These are phyloP conservation scores for Dipus sagitta DNA, from an alignment of 2,797 vertebrate genomes.

Conservation along the genomic window DNA sequence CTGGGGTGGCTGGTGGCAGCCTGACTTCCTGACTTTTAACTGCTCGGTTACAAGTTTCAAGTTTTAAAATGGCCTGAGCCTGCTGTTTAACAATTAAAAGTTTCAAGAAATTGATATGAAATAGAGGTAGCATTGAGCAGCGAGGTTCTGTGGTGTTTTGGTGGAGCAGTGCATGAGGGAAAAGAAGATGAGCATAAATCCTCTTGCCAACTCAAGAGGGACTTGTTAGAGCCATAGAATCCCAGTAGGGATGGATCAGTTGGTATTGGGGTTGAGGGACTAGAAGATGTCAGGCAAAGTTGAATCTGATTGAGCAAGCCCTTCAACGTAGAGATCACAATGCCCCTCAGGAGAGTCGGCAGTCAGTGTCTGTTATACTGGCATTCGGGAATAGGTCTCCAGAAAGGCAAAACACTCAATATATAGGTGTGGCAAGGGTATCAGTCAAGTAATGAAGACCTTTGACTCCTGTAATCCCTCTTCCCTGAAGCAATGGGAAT, in stretches of 20 bases:
- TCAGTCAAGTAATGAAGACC: background rate
- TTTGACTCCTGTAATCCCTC: background rate
- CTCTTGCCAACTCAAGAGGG: background rate
- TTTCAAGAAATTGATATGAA: too few relatives aligned
- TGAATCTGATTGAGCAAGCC: background rate
- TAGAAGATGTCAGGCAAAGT: background rate
- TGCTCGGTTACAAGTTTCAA: too few relatives aligned
- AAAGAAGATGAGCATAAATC: background rate
- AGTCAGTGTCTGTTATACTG: accelerated
- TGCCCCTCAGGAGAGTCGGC: background rate
- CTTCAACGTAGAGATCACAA: background rate
- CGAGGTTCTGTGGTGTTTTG: too few relatives aligned
- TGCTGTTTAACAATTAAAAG: too few relatives aligned
- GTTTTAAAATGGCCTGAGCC: too few relatives aligned
- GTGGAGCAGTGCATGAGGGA: accelerated
- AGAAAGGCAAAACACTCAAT: background rate
- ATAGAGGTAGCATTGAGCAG: too few relatives aligned
- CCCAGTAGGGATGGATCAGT: background rate
- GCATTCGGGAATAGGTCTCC: background rate
- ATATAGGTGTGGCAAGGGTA: background rate
- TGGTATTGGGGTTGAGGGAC: background rate
- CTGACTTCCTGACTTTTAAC: background rate
- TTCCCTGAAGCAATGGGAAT: background rate
- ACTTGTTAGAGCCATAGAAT: background rate
- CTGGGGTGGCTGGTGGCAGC: background rate